These are phyloP conservation scores for Silurus asotus DNA, from an alignment of 2,113 vertebrate genomes.

Conservation along the genomic window DNA sequence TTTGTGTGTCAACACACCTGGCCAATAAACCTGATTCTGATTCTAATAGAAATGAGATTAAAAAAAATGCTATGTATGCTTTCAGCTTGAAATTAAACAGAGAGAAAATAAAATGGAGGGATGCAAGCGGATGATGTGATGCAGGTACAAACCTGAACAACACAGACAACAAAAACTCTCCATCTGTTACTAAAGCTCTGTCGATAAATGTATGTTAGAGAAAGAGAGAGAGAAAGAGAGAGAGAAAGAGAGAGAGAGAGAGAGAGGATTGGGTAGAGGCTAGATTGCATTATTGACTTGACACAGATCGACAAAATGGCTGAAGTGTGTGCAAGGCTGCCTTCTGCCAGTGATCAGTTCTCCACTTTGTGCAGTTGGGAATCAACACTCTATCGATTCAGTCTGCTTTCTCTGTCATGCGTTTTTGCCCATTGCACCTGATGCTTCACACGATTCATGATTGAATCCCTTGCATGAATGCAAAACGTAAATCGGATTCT, in stretches of 20 bases:
- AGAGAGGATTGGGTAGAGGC: constrained; percentile 33
- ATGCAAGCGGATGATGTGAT: not conserved
- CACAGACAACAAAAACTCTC: constrained; percentile 28
- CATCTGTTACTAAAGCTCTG: constrained; percentile 39
- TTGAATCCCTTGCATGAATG: constrained; percentile 18
- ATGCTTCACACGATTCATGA: constrained; percentile 3
- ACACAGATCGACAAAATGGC: constrained; percentile 50
- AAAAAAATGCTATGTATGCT: not conserved
- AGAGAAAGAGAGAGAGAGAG: constrained; percentile 23
- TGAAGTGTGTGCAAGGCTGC: constrained; percentile 42
- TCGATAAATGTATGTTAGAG: constrained; percentile 41
- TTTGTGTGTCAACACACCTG: too few species aligned
- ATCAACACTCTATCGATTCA: constrained; percentile 51
- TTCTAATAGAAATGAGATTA: not conserved
- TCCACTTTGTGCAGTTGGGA: constrained; percentile 27
- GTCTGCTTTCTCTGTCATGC: constrained; percentile 26
- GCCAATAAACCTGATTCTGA: too few species aligned
- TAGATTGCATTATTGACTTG: constrained; percentile 56
- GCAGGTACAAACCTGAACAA: constrained; percentile 26
- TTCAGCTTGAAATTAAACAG: not conserved
- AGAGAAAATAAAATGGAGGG: constrained; percentile 1
- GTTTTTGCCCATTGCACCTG: constrained; percentile 13
- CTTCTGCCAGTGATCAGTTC: constrained; percentile 47
- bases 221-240: not conserved
- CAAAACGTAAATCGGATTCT: constrained; percentile 4